Percentiles rank a stretch among this genome's conserved stretches.
Conservation (phyloP, 2,888 invertebrate species). For the Platynereis dumerilii region DNA sequence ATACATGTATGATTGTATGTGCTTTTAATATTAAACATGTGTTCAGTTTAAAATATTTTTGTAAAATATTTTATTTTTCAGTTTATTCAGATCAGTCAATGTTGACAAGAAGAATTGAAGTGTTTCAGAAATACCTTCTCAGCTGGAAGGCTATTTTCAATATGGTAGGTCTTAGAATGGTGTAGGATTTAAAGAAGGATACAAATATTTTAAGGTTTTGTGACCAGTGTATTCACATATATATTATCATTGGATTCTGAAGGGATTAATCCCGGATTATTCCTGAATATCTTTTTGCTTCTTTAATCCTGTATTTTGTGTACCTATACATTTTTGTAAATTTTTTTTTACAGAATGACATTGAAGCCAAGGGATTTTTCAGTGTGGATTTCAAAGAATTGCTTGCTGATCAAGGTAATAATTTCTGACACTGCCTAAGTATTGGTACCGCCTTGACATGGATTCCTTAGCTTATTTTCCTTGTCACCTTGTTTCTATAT, state of each 20-base stretch:
- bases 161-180: conserved; percentile 40
- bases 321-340: too few relatives aligned
- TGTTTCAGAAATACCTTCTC: conserved; percentile 69
- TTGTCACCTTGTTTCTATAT: conserved; percentile 9
- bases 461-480: background rate
- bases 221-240: background rate
- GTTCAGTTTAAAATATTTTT: too few relatives aligned
- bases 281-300: background rate
- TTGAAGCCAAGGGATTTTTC: conserved; percentile 57
- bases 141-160: conserved; percentile 60
- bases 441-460: background rate
- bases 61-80: conserved; percentile 50
- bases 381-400: conserved; percentile 55
- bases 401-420: conserved; percentile 45
- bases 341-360: conserved; percentile 44
- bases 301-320: background rate
- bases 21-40: too few relatives aligned
- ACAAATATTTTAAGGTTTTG: background rate
- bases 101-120: conserved; percentile 66
- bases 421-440: background rate
- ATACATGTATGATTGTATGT: background rate
- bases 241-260: background rate
- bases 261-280: background rate
- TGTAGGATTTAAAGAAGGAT: background rate
- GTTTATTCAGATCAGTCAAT: conserved; percentile 66